Evolutionary conservation across 2,113 vertebrate genomes (phyloP), one percentile per base, ranked within the genome.

Genomic region (Plestiodon gilberti): DNA sequence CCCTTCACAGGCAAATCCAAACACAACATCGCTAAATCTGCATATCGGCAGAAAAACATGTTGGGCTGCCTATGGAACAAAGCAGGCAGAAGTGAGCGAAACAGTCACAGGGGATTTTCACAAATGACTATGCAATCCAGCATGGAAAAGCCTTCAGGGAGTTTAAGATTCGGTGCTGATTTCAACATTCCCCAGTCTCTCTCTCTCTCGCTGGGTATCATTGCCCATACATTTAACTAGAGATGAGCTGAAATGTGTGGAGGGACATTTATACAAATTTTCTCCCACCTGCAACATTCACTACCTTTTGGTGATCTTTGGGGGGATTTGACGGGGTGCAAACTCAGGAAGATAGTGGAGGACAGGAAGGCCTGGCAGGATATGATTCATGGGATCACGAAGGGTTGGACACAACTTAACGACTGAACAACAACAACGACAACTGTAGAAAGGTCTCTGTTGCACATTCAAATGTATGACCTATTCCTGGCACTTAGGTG

Each of bases 11-110:
- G 91, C 79, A 84, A 90, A 91, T 93, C 93, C 91, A 94, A 96
- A 95, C 88, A 95, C 92, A 94, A 93, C 92, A 95, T 69, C 89
- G 84, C 85, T 78, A 92, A 91, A 89, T 89, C 90, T 89, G 88
- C 40, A 81, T 90, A 61, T 91, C 81, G 0, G 82, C 83, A 84
- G 90, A 89, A 92, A 94, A 94, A 83, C 90, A 90, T 87, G 90
- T 88, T 89, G 82, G 71, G 76, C 87, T 28, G 8, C 74, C 76
- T 40, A 61, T 67, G 89, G 88, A 89, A 90, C 89, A 91, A 88
- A 91, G 88, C 67, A 82, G 76, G 64, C 74, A 92, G 92, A 88
- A 91, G 71, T 67, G 83, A 94, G 70, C 89, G 78, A 85, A 43
- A 83, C 43, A 87, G 85, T 91, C 87, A 77, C 89, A 84, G 86